These are phyloP conservation scores for Sericinus montela DNA, from an alignment of 2,888 invertebrate species.

Conservation along the genomic window DNA sequence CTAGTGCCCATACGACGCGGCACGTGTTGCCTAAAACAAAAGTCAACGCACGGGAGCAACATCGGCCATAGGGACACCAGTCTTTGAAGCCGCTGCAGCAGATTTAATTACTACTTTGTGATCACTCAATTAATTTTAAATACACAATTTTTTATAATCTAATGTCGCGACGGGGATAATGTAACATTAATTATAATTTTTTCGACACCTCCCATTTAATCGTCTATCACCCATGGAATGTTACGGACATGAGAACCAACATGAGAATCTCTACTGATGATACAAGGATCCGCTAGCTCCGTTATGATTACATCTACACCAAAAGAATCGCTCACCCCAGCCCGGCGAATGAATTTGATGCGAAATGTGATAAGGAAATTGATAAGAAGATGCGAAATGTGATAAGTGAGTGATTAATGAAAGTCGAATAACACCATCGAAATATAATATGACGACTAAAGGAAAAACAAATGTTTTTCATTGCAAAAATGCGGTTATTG, in stretches of 20 bases:
- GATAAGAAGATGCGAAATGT: no score
- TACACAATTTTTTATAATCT: no score
- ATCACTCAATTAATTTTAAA: not conserved
- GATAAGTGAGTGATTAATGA: no score
- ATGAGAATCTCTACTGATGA: no score
- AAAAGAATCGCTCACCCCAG: not conserved
- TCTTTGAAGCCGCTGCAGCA: not conserved
- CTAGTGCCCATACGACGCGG: not conserved
- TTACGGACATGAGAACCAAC: constrained; percentile 4
- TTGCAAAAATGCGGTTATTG: no score
- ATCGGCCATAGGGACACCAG: not conserved
- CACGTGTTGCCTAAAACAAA: not conserved
- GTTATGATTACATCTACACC: no score
- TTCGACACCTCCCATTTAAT: not conserved
- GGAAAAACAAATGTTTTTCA: no score
- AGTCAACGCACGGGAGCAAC: not conserved
- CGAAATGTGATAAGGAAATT: not conserved
- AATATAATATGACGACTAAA: no score
- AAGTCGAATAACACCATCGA: no score
- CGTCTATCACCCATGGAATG: constrained; percentile 14
- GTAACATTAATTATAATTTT: not conserved
- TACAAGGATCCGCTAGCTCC: constrained; percentile 5
- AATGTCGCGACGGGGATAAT: not conserved
- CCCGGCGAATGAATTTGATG: not conserved
- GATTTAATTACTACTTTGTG: not conserved